These are phyloP conservation scores for Euthynnus affinis DNA, from an alignment of 2,797 vertebrate genomes.

Conservation along the genomic window DNA sequence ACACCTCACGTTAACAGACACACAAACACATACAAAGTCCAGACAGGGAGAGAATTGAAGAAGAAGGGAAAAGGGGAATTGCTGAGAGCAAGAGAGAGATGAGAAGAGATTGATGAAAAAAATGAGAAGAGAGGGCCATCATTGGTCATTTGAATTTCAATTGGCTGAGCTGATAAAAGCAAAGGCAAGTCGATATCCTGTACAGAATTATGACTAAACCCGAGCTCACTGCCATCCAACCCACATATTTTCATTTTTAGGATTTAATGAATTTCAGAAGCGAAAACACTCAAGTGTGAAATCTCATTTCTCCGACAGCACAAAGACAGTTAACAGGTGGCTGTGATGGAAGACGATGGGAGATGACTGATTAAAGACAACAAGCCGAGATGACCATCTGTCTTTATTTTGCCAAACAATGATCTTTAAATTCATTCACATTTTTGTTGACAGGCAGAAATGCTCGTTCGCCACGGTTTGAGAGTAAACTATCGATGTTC, in stretches of 20 bases:
- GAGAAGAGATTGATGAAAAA: conserved; percentile 23
- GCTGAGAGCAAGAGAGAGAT: conserved; percentile 2
- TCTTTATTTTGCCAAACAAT: conserved; percentile 13
- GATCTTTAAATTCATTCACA: conserved; percentile 3
- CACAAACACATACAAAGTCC: background rate
- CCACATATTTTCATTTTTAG: conserved; percentile 34
- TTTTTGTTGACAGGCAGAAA: conserved; percentile 15
- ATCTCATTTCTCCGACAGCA: conserved; percentile 37
- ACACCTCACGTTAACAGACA: background rate
- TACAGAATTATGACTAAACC: conserved; percentile 20
- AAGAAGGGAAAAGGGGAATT: background rate
- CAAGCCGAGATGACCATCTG: conserved; percentile 47
- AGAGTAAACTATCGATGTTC: conserved; percentile 9
- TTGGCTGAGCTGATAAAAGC: conserved; percentile 23
- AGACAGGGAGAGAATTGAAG: background rate
- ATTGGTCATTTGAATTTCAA: conserved; percentile 46
- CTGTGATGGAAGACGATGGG: background rate
- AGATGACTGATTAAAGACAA: conserved; percentile 26
- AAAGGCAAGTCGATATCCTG: background rate
- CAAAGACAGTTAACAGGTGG: conserved; percentile 47
- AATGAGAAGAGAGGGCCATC: conserved; percentile 4
- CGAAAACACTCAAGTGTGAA: conserved; percentile 43
- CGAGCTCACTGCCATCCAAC: background rate
- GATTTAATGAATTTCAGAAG: conserved; percentile 28
- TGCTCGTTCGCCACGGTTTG: background rate